Evolutionary conservation across 2,888 invertebrate genomes (phyloP), one percentile per base, ranked within the genome.

Genomic region (Ophion slaviceki): DNA sequence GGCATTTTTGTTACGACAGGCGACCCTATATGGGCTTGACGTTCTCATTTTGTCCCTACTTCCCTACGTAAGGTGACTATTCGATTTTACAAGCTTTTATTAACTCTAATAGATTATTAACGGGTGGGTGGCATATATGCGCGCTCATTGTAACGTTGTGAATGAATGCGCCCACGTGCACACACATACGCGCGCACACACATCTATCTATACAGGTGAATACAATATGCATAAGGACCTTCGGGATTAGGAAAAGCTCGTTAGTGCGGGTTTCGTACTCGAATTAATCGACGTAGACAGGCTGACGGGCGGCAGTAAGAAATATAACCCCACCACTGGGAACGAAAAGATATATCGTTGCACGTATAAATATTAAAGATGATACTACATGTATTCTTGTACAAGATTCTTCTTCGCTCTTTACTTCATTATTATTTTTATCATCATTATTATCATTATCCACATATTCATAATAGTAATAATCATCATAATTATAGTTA

Each of bases 181-280:
- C 10, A 47, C 20, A 20, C 61, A 24, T 4, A 59, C 28, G 20
- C 28, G 17, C 57, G 14, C 14, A 8, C 20, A 71, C 57, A 40
- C 40, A 40, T 7, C 8, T 68, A 14, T 45, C 11, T 17, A 67
- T 64, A 32, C 47, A 36, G 32, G 8, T 45, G n/a, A 71, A 71
- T 70, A 20, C 32, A 80, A 67, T 84, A 66, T 80, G 62, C 47
- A 75, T 72, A 71, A 59, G 61, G 61, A 32, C 66, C 66, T 57
- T 14, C 24, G 76, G 67, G 70, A 80, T 84, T 72, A 66, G 66
- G 80, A 84, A 84, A 84, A 84, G 84, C 84, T 84, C 80, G 84
- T 81, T 84, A 84, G 81, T 78, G 47, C 67, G n/a, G 57, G 45
- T 77, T 82, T 81, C 61, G 47, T 70, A 80, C 45, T 53, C 68